Conservation (phyloP, 2,113 vertebrate species). For the Pseudopipra pipra region DNA sequence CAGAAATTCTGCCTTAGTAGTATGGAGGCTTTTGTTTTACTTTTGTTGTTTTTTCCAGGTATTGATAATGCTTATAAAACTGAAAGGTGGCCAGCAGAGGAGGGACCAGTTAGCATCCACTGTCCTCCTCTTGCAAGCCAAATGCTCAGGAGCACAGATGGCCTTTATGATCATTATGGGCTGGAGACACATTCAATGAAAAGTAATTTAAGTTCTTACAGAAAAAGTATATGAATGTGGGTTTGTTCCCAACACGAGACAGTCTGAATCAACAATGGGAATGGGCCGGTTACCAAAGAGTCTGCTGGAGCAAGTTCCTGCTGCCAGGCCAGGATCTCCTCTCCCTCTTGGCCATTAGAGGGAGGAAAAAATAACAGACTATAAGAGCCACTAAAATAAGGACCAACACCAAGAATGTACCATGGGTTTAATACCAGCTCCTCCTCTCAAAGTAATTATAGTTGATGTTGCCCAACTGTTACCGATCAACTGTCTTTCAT, state of each 20-base stretch:
- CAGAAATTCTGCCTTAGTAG: neutral
- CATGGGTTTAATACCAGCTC: conserved; percentile 67
- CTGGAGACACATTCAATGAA: conserved; percentile 45
- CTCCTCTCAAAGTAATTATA: conserved; percentile 55
- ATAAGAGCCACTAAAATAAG: conserved; percentile 65
- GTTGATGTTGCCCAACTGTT: conserved; percentile 47
- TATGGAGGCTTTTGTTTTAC: neutral
- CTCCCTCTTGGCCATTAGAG: conserved; percentile 67
- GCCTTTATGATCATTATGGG: conserved; percentile 45
- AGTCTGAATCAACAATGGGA: conserved; percentile 73
- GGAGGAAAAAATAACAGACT: conserved; percentile 68
- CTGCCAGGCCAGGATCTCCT: conserved; percentile 64
- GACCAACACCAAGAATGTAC: conserved; percentile 68
- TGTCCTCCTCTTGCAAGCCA: neutral
- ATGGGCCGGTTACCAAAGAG: conserved; percentile 62
- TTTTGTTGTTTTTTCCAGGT: neutral
- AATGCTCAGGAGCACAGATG: neutral
- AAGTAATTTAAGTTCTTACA: conserved; percentile 62
- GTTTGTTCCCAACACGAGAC: conserved; percentile 67
- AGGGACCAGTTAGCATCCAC: neutral
- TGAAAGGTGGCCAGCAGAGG: neutral
- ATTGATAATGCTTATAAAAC: neutral
- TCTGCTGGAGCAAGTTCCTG: conserved; percentile 53
- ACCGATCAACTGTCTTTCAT: conserved; percentile 32
- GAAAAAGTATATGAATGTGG: conserved; percentile 56